Conservation (phyloP, 2,113 vertebrate genomes). For the Ciconia stormi region DNA sequence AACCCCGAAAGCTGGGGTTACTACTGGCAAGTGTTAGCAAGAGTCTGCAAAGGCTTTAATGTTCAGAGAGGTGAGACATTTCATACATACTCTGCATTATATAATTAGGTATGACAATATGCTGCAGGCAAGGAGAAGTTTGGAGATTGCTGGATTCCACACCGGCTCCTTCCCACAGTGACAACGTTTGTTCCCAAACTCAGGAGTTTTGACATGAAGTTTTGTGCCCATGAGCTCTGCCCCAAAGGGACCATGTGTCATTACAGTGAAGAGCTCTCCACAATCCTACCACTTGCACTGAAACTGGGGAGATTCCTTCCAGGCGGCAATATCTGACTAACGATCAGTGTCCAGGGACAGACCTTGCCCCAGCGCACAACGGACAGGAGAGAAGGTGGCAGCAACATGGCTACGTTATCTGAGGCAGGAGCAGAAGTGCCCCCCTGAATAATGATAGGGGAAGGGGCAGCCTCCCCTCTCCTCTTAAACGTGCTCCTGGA, state of each 20-base stretch:
- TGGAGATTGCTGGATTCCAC: not conserved
- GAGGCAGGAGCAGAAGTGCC: not conserved
- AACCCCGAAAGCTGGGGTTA: not conserved
- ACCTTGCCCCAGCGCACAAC: not conserved
- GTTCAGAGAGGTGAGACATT: not conserved
- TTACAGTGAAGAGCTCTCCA: not conserved
- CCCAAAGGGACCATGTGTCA: not conserved
- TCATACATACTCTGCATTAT: not conserved
- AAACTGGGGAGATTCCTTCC: not conserved
- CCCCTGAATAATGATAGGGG: not conserved
- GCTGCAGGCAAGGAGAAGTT: slow-evolving; percentile 41
- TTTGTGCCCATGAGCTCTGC: slow-evolving; percentile 15
- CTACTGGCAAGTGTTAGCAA: not conserved
- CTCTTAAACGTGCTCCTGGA: not conserved
- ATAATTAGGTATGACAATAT: not conserved
- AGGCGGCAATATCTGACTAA: not conserved
- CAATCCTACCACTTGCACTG: not conserved
- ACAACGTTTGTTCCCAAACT: not conserved
- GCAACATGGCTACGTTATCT: rapidly evolving
- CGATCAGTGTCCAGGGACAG: not conserved
- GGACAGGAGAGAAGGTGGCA: not conserved
- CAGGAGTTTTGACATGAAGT: not conserved
- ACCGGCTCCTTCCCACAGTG: not conserved
- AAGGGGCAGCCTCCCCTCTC: not conserved
- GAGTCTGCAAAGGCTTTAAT: not conserved